Percentiles rank a stretch among this genome's conserved stretches.
Conservation (phyloP, 2,797 vertebrate genomes). For the Salarias fasciatus region DNA sequence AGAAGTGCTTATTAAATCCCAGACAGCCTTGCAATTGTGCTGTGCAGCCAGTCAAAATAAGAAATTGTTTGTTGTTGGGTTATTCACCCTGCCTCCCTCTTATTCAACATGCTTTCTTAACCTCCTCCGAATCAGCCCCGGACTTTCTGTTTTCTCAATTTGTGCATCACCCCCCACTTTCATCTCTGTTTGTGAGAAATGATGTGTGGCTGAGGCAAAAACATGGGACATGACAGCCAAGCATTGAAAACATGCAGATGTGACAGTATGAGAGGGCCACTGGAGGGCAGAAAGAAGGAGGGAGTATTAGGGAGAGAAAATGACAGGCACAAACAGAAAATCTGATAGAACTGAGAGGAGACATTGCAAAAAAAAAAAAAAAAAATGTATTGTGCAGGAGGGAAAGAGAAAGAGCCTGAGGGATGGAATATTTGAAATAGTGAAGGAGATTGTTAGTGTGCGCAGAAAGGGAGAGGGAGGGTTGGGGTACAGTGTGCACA, state of each 20-base stretch:
- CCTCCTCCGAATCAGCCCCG: slow-evolving; percentile 60
- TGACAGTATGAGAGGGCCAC: slow-evolving; percentile 68
- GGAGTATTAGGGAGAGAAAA: slow-evolving; percentile 62
- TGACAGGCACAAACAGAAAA: slow-evolving; percentile 68
- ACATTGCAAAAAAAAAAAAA: no score
- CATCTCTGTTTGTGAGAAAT: slow-evolving; percentile 62
- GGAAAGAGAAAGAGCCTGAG: slow-evolving; percentile 51
- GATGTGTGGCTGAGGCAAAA: slow-evolving; percentile 67
- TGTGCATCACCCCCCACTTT: slow-evolving; percentile 18
- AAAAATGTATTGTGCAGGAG: slow-evolving; percentile 32
- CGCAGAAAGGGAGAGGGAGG: slow-evolving; percentile 30
- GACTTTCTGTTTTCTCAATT: slow-evolving; percentile 51
- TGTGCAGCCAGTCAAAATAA: slow-evolving; percentile 78
- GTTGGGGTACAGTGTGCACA: slow-evolving; percentile 59
- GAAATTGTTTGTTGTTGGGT: slow-evolving; percentile 79
- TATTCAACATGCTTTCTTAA: slow-evolving; percentile 76
- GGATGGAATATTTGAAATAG: slow-evolving; percentile 70
- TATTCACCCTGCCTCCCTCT: slow-evolving; percentile 73
- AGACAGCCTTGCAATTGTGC: slow-evolving; percentile 68
- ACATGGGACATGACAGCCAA: slow-evolving; percentile 67
- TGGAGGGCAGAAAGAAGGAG: slow-evolving; percentile 63
- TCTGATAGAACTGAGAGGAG: slow-evolving; percentile 58
- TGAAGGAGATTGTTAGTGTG: slow-evolving; percentile 64
- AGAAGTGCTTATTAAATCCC: slow-evolving; percentile 82
- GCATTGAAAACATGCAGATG: slow-evolving; percentile 66